phyloP scores from a whole-genome alignment of 2,888 invertebrate genomes.

The Scaptomyza parva region DNA sequence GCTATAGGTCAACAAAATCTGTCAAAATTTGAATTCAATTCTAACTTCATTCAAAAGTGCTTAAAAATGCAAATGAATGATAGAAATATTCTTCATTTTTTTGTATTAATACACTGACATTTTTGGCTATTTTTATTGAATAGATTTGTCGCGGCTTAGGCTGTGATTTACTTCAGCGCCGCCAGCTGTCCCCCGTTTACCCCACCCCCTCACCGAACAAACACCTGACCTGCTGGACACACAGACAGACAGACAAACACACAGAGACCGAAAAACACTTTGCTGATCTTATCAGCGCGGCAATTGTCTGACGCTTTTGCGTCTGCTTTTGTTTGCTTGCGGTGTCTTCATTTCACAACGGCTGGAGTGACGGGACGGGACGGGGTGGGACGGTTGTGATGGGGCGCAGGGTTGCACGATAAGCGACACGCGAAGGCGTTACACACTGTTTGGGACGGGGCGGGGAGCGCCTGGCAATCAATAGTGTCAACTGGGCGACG shows the following conservation, averaged over 20 bases:
- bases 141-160: constrained; percentile 54
- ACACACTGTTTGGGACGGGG: too few species aligned
- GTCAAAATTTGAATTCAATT: neutral
- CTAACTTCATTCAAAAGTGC: neutral
- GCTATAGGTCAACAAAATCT: too few species aligned
- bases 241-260: constrained; percentile 11
- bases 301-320: constrained; percentile 76
- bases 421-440: constrained; percentile 71
- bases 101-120: constrained; percentile 31
- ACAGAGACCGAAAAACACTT: constrained; percentile 49
- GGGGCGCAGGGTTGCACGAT: constrained; percentile 46
- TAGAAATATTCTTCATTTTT: too few species aligned
- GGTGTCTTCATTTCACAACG: constrained; percentile 69
- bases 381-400: too few species aligned
- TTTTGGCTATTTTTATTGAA: constrained; percentile 60
- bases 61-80: constrained; percentile 5
- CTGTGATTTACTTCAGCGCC: constrained; percentile 49
- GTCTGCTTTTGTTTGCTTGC: constrained; percentile 54
- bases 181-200: constrained; percentile 2
- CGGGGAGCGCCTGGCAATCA: constrained; percentile 55
- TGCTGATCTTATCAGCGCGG: constrained; percentile 70
- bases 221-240: constrained; percentile 34
- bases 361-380: constrained; percentile 24
- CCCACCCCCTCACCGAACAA: neutral
- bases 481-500: constrained; percentile 65